Percentiles rank a stretch among this genome's conserved stretches.
Conservation (phyloP, 2,797 vertebrate species). For the Rhinoraja longicauda region DNA sequence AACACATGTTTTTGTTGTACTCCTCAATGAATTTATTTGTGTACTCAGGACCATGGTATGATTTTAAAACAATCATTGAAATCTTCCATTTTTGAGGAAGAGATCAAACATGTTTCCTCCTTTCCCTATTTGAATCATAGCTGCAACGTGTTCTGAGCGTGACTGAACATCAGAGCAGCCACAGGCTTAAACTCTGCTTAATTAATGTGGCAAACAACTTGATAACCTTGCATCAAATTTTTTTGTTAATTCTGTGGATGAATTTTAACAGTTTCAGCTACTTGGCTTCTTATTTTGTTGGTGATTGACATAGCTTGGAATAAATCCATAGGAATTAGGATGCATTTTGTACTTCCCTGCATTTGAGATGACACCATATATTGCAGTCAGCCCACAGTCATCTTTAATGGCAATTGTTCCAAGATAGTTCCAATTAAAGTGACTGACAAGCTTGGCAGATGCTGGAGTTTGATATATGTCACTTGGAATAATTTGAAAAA, state of each 20-base stretch:
- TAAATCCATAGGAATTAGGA: neutral
- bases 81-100: neutral
- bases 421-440: neutral
- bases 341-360: neutral
- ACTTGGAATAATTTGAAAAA: slow-evolving; percentile 3
- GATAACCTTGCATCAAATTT: neutral
- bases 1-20: neutral
- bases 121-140: neutral
- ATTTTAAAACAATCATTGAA: neutral
- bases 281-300: neutral
- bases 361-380: neutral
- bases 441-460: neutral
- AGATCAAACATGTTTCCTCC: neutral
- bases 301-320: neutral
- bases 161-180: neutral
- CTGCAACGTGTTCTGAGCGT: neutral
- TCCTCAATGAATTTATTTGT: neutral
- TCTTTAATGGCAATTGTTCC: neutral
- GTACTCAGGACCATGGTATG: neutral
- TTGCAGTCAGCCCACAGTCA: neutral
- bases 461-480: neutral
- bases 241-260: neutral
- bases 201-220: neutral
- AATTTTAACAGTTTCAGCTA: neutral
- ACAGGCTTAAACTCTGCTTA: neutral